Evolutionary conservation across 2,797 vertebrate genomes (phyloP).

Genomic region (Phrynocephalus forsythii): DNA sequence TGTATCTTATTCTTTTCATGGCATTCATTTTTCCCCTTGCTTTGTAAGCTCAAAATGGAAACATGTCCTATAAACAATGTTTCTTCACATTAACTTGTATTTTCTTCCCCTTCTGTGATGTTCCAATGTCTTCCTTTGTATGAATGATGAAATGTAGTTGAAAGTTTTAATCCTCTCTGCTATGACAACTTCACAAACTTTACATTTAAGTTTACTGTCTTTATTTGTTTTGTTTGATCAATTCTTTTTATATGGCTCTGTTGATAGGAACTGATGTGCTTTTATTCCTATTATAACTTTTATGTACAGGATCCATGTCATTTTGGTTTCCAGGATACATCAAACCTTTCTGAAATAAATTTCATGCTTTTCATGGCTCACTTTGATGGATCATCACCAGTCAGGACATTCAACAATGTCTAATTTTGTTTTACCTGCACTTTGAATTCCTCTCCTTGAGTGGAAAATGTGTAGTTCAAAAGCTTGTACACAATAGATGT

Average conservation of each 20-base stretch:
- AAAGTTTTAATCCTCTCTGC: slow-evolving; percentile 3
- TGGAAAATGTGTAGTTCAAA: slow-evolving; percentile 21
- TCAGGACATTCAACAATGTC: slow-evolving; percentile 19
- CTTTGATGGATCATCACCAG: neutral
- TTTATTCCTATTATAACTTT: slow-evolving; percentile 15
- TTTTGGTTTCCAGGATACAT: slow-evolving; percentile 11
- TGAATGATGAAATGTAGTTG: slow-evolving; percentile 9
- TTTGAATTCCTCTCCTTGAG: slow-evolving; percentile 14
- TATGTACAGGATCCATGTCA: slow-evolving; percentile 21
- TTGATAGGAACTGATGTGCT: slow-evolving; percentile 24
- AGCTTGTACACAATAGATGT: slow-evolving; percentile 21
- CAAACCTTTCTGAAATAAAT: slow-evolving; percentile 6
- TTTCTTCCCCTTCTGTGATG: neutral
- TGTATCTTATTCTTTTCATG: neutral
- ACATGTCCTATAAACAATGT: neutral
- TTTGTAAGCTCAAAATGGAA: neutral
- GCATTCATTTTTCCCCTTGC: neutral
- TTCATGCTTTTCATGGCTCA: neutral
- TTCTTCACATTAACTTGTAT: slow-evolving; percentile 1
- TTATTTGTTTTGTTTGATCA: slow-evolving; percentile 33
- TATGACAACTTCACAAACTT: slow-evolving; percentile 24
- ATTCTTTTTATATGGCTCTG: slow-evolving; percentile 16
- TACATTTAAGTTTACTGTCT: slow-evolving; percentile 13
- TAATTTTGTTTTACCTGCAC: slow-evolving; percentile 22
- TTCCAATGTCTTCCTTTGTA: neutral